A percentile compares a stretch with the other conserved stretches of the same genome.
Conservation (phyloP, 2,888 invertebrate species). For the Synergus umbraculus region DNA sequence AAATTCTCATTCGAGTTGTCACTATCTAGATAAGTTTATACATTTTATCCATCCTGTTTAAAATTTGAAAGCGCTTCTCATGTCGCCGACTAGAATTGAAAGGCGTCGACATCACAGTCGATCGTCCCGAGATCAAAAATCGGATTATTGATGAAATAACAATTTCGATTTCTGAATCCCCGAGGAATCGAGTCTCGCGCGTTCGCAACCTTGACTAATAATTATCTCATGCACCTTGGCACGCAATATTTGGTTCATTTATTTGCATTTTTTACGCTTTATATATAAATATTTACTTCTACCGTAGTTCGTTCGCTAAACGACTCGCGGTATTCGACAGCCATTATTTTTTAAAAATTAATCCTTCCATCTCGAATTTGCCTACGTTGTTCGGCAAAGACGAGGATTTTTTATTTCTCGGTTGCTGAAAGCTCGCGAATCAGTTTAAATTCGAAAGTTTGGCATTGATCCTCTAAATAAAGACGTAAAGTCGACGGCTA, state of each 20-base stretch:
- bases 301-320: slow-evolving; percentile 41
- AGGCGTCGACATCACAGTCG: slow-evolving; percentile 32
- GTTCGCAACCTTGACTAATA: slow-evolving; percentile 47
- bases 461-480: not conserved
- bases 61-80: slow-evolving; percentile 39
- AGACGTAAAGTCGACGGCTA: not conserved
- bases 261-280: slow-evolving; percentile 43
- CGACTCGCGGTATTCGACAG: slow-evolving; percentile 9
- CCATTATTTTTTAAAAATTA: not conserved
- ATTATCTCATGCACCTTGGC: slow-evolving; percentile 52
- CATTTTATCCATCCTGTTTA: slow-evolving; percentile 42
- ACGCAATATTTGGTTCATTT: slow-evolving; percentile 52
- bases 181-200: slow-evolving; percentile 26
- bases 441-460: not conserved
- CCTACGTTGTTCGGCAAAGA: not conserved
- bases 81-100: slow-evolving; percentile 38
- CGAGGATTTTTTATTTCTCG: not conserved
- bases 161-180: slow-evolving; percentile 15
- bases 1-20: slow-evolving; percentile 28
- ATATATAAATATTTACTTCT: slow-evolving; percentile 36
- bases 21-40: slow-evolving; percentile 43
- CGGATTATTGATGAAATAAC: not conserved
- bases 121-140: slow-evolving; percentile 28
- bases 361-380: slow-evolving; percentile 6
- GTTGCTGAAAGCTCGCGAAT: slow-evolving; percentile 21